A percentile compares a stretch with the other conserved stretches of the same genome.
Evolutionary conservation across 2,888 invertebrate genomes (phyloP).

Genomic region (Orthonevra nobilis): DNA sequence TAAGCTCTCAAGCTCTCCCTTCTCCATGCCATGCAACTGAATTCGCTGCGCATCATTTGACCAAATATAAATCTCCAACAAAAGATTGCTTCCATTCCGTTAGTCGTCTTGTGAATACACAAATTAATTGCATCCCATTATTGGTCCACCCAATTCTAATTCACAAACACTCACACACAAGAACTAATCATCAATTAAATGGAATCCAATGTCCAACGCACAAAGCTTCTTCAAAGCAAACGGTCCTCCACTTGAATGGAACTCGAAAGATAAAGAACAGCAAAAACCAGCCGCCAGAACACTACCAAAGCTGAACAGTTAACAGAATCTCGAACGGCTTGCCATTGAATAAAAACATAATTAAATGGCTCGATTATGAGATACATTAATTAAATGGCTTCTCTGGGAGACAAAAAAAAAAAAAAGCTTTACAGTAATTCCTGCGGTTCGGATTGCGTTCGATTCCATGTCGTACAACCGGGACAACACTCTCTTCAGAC

Average conservation of each 20-base stretch:
- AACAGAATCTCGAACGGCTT: neutral
- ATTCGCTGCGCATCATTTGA: no score
- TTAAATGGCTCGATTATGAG: constrained; percentile 66
- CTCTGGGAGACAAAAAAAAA: no score
- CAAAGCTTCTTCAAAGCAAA: constrained; percentile 8
- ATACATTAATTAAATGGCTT: constrained; percentile 64
- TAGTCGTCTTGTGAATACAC: no score
- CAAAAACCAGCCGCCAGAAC: constrained; percentile 6
- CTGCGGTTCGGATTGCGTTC: constrained; percentile 48
- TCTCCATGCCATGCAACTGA: no score
- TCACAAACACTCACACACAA: constrained; percentile 2
- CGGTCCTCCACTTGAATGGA: constrained; percentile 7
- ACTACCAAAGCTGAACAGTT: neutral
- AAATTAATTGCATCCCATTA: constrained; percentile 59
- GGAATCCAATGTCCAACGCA: neutral
- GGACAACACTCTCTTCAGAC: constrained; percentile 29
- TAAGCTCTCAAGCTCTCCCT: no score
- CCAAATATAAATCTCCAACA: no score
- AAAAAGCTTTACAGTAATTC: constrained; percentile 57
- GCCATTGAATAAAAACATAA: constrained; percentile 39
- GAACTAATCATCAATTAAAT: constrained; percentile 38
- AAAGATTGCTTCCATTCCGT: no score
- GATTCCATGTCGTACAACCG: constrained; percentile 58
- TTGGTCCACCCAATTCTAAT: constrained; percentile 45
- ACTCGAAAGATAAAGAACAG: neutral